Evolutionary conservation across 2,797 vertebrate species (phyloP).

Genomic region (Anabas testudineus): DNA sequence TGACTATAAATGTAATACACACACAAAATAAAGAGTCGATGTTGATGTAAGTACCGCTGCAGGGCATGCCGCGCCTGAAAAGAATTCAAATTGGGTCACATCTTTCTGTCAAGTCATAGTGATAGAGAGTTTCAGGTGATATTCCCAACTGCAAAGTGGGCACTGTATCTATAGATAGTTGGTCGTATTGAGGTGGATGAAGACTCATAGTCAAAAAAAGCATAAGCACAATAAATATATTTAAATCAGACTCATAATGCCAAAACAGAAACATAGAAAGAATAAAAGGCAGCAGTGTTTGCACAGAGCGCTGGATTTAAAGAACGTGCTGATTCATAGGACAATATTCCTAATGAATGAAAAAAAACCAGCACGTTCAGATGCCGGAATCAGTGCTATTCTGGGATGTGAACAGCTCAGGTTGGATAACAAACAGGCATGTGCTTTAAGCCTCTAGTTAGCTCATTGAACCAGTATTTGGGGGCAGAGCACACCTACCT

Average conservation of each 20-base stretch:
- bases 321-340: background rate
- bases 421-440: slow-evolving; percentile 17
- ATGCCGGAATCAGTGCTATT: slow-evolving; percentile 20
- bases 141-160: background rate
- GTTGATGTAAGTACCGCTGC: background rate
- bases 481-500: slow-evolving; percentile 9
- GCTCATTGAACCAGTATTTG: slow-evolving; percentile 4
- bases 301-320: background rate
- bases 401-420: slow-evolving; percentile 4
- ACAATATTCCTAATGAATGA: background rate
- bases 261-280: too few species aligned
- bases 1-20: too few species aligned
- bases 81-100: too few species aligned
- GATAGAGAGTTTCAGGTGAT: background rate
- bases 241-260: too few species aligned
- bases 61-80: background rate
- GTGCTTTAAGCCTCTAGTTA: slow-evolving; percentile 9
- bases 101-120: too few species aligned
- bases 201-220: too few species aligned
- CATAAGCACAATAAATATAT: too few species aligned
- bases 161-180: too few species aligned
- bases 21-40: too few species aligned
- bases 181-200: background rate
- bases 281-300: background rate
- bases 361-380: background rate